Percentiles rank a stretch among this genome's conserved stretches.
Conservation (phyloP, 2,797 vertebrate genomes). For the Setipinna tenuifilis region DNA sequence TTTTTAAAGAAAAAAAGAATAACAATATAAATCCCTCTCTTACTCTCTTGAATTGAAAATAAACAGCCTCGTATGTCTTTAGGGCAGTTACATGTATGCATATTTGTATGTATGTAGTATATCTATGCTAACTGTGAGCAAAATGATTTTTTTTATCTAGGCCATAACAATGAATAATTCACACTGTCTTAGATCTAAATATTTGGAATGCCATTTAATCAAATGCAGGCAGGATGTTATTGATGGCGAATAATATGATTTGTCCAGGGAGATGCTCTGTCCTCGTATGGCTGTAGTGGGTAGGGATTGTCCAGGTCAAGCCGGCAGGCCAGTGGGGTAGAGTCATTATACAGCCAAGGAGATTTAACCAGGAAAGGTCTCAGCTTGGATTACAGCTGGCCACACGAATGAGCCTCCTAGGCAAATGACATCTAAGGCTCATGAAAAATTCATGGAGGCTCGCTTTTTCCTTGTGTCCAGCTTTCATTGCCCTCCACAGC, state of each 20-base stretch:
- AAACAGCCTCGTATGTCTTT: conserved; percentile 34
- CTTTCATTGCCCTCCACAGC: neutral
- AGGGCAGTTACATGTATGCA: conserved; percentile 40
- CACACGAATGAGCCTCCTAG: neutral
- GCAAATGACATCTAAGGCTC: neutral
- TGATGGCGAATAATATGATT: conserved; percentile 29
- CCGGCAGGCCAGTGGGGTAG: neutral
- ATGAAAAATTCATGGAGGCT: conserved; percentile 7
- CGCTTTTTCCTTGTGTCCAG: neutral
- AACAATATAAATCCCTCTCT: neutral
- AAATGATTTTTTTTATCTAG: conserved; percentile 54
- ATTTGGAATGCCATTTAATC: conserved; percentile 50
- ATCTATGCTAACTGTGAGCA: conserved; percentile 34
- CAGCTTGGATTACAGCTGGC: neutral
- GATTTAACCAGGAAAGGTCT: neutral
- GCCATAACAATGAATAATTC: conserved; percentile 59
- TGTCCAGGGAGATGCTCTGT: neutral
- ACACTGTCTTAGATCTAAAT: conserved; percentile 46
- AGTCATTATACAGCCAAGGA: neutral
- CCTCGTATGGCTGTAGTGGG: neutral
- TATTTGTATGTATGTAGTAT: conserved; percentile 46
- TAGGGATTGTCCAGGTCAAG: neutral
- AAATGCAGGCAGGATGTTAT: conserved; percentile 39
- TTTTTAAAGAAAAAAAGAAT: neutral
- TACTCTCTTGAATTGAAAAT: neutral